These are phyloP conservation scores for Polyommatus iphigenia DNA, from an alignment of 2,888 invertebrate species.

Conservation along the genomic window DNA sequence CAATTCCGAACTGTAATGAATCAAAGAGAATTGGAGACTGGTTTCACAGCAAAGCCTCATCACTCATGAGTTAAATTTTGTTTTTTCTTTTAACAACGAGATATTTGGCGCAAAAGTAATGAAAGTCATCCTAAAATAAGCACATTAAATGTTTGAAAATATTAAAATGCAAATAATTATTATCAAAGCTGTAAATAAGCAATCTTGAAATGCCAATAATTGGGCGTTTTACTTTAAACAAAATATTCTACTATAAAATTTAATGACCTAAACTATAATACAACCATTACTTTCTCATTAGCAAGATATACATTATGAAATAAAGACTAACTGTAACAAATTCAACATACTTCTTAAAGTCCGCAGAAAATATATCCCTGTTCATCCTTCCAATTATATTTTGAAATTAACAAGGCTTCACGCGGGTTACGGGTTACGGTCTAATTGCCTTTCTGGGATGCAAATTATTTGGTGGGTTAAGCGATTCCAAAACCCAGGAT, in stretches of 20 bases:
- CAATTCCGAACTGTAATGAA: neutral
- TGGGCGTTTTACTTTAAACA: no score
- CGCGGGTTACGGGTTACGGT: neutral
- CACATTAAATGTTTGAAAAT: no score
- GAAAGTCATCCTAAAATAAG: no score
- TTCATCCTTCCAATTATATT: neutral
- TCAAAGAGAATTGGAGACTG: neutral
- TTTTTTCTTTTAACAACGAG: neutral
- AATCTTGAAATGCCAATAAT: no score
- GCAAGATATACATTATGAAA: no score
- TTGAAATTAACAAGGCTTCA: slow-evolving; percentile 14
- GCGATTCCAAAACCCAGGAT: neutral
- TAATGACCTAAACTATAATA: no score
- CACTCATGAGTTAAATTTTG: neutral
- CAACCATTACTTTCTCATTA: no score
- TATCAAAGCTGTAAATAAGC: no score
- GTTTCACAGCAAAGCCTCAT: neutral
- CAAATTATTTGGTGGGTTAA: slow-evolving; percentile 2
- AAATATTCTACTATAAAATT: no score
- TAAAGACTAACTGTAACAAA: no score
- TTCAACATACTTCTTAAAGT: neutral
- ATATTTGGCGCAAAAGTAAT: no score
- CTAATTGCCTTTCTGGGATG: slow-evolving; percentile 14
- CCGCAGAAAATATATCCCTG: neutral
- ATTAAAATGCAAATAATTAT: no score